Conservation (phyloP, 2,797 vertebrate genomes). For the Orientallactaga sibirica region DNA sequence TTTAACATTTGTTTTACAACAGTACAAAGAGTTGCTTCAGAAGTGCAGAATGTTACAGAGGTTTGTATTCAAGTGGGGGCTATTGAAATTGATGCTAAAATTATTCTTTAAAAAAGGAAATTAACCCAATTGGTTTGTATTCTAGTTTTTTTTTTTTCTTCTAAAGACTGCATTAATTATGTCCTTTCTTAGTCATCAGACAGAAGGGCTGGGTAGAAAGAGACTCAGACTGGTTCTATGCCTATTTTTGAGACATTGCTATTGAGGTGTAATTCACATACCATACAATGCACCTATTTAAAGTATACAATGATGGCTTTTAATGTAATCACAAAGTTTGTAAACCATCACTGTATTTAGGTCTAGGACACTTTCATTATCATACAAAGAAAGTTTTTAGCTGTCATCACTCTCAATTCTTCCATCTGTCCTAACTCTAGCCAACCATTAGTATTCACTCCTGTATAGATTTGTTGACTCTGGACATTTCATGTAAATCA, state of each 20-base stretch:
- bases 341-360: slow-evolving; percentile 4
- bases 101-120: slow-evolving; percentile 31
- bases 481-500: slow-evolving; percentile 43
- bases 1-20: slow-evolving; percentile 99
- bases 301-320: background rate
- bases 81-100: slow-evolving; percentile 65
- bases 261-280: slow-evolving; percentile 46
- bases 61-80: slow-evolving; percentile 77
- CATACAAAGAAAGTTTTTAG: slow-evolving; percentile 44
- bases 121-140: slow-evolving; percentile 29
- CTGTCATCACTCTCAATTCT: background rate
- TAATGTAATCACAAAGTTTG: slow-evolving; percentile 50
- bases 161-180: slow-evolving; percentile 33
- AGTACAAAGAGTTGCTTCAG: slow-evolving; percentile 91
- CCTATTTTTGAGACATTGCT: slow-evolving; percentile 27
- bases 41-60: slow-evolving; percentile 79
- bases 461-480: slow-evolving; percentile 22
- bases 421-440: slow-evolving; percentile 22
- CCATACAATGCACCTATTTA: slow-evolving; percentile 16
- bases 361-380: slow-evolving; percentile 60
- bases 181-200: slow-evolving; percentile 37
- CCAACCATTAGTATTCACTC: slow-evolving; percentile 28
- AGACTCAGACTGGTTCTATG: slow-evolving; percentile 17
- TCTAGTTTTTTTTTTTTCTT: slow-evolving; percentile 39
- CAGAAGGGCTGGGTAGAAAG: background rate